phyloP scores from a whole-genome alignment of 2,113 vertebrate species.

The Craseonycteris thonglongyai region DNA sequence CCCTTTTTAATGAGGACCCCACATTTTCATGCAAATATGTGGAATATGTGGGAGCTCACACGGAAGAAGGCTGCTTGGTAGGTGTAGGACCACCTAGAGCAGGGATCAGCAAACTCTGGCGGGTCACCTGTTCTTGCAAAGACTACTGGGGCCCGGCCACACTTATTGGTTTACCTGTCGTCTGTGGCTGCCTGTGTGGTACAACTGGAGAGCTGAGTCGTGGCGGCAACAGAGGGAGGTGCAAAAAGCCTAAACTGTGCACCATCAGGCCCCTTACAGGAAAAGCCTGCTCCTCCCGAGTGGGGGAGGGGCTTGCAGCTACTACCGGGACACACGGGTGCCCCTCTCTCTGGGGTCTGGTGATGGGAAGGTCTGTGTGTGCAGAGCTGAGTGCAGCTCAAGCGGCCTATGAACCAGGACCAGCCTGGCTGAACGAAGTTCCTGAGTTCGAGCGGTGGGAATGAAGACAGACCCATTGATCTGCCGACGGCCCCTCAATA shows the following conservation, averaged over 20 bases:
- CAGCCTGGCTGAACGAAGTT: no score
- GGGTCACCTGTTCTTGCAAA: not conserved
- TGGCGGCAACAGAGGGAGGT: not conserved
- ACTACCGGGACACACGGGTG: not conserved
- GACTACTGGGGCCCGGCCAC: not conserved
- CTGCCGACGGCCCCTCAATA: no score
- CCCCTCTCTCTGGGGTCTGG: not conserved
- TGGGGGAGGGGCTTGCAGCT: not conserved
- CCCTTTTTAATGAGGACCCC: not conserved
- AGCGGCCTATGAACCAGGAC: no score
- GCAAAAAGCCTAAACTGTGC: not conserved
- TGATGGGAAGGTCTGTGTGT: not conserved
- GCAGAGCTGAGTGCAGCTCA: no score
- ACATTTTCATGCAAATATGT: not conserved
- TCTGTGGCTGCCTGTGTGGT: not conserved
- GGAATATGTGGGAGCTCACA: not conserved
- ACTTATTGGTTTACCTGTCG: not conserved
- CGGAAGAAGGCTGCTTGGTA: not conserved
- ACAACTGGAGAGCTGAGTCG: accelerated
- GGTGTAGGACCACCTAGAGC: not conserved
- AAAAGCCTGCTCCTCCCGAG: not conserved
- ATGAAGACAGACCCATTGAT: no score
- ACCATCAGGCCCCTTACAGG: not conserved
- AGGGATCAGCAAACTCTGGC: accelerated
- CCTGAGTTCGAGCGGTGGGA: no score